Evolutionary conservation across 2,888 invertebrate species (phyloP), one percentile per base, ranked within the genome.

Genomic region (Notodonta dromedarius): DNA sequence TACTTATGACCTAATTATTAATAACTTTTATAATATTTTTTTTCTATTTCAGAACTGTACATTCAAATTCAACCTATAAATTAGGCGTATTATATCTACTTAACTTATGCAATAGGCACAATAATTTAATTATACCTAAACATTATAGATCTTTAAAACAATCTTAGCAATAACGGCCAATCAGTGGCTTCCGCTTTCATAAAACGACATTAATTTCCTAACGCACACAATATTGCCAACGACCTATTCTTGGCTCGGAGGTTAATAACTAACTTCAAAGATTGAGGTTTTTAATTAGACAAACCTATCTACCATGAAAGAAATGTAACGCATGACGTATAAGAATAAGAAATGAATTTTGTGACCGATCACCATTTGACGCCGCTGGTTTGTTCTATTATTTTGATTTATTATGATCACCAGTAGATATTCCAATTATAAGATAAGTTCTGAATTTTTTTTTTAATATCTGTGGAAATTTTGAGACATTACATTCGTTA

Each of bases 31-130:
- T 24, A 24, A 24, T n/a, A n/a, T n/a, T n/a, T n/a, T n/a, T 55
- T 7, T 64, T 76, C 76, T 75, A 74, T 72, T 75, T 62, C 63
- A 68, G 59, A 74, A 67, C 77, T 75, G 74, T 74, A 76, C 72
- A 74, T 74, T 60, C 57, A 69, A 63, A 65, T 62, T 57, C 66
- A 67, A 70, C 68, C 77, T 66, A 65, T 57, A 65, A 69, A 63
- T 59, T 59, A 71, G 68, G 67, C 75, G 60, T 52, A 51, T 63
- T 52, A 63, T 58, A 72, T 65, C 74, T 24, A 44, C 58, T 67
- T 72, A 55, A 44, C 56, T 59, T 65, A 74, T 71, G 74, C 60
- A 65, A 67, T 66, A 68, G 52, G 62, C 69, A 71, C 59, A 64
- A 58, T 73, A 69, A 67, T 61, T 59, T 73, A 69, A 67, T 61